Percentiles rank a stretch among this genome's conserved stretches.
Evolutionary conservation across 1,140 invertebrate species (phyloP).

Genomic region (Apis dorsata): DNA sequence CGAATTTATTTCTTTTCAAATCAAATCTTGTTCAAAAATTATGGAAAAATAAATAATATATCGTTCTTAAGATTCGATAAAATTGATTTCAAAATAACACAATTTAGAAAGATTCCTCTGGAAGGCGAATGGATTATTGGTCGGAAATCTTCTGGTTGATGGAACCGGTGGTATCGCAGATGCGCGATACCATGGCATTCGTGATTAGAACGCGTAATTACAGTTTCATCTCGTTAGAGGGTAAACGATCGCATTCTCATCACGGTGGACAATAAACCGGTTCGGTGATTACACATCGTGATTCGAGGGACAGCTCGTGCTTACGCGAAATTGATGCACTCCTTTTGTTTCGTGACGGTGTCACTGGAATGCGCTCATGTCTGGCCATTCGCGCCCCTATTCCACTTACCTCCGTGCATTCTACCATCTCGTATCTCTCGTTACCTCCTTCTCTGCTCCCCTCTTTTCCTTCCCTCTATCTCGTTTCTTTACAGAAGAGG

Average conservation of each 20-base stretch:
- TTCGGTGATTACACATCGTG: constrained; percentile 24
- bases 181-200: constrained; percentile 11
- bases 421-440: background rate
- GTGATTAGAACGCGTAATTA: constrained; percentile 25
- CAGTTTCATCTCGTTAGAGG: constrained; percentile 41
- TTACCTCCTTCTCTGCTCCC: no score
- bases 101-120: background rate
- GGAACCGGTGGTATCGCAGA: constrained; percentile 30
- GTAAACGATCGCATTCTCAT: constrained; percentile 53
- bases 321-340: constrained; percentile 12
- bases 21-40: no score
- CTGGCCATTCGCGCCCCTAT: background rate
- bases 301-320: background rate
- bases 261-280: constrained; percentile 42
- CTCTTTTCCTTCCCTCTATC: background rate
- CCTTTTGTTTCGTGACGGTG: background rate
- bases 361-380: background rate
- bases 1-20: no score
- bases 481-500: background rate
- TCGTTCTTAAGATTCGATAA: no score
- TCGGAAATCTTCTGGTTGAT: constrained; percentile 1
- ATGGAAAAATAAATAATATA: no score
- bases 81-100: no score
- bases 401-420: background rate
- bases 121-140: background rate